Base-by-base conservation (phyloP, 2,888 invertebrate species). In the Fissipunctia ypsillon region DNA sequence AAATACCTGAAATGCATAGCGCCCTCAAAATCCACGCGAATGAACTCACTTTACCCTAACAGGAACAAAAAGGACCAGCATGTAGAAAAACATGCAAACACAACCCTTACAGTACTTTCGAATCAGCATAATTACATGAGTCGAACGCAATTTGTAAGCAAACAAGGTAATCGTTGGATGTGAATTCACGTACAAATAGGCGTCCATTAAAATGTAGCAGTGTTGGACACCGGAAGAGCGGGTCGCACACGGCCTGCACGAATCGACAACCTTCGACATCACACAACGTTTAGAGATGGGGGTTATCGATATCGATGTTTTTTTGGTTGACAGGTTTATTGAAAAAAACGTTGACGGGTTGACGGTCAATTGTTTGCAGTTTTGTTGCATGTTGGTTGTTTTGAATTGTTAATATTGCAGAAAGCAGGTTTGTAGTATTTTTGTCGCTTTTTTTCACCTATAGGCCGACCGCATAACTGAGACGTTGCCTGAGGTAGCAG, bases 211-310 rank as follows among this genome's bases (percentile, higher is more conserved):
- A 88, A 88, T 87, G 88, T 91, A 86, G 87, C 89, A 88, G 89
- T 89, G 92, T 91, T 92, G 93, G 92, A 94, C 93, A 92, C 93
- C 94, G 95, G 95, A 95, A 95, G 93, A 92, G 89, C 87, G 89
- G 82, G 91, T 91, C 92, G 92, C 93, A 93, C 91, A 93, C 93
- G 91, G 92, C 87, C 90, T 85, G 87, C 90, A 87, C 90, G 89
- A 91, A 87, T 90, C 88, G 89, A 89, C 94, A 94, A 95, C 94
- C 94, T 95, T 93, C 95, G 95, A 95, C 95, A 94, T 94, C 94
- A 94, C 94, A 95, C 94, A 93, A 93, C 88, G 90, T 76, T 31
- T 90, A 94, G 93, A 82, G 93, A 83, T 86, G 94, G 80, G 85
- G 65, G 28, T 83, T 69, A 76, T 90, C 87, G 89, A 89, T 80